phyloP scores from a whole-genome alignment of 2,888 invertebrate genomes.

The Hermodice carunculata region DNA sequence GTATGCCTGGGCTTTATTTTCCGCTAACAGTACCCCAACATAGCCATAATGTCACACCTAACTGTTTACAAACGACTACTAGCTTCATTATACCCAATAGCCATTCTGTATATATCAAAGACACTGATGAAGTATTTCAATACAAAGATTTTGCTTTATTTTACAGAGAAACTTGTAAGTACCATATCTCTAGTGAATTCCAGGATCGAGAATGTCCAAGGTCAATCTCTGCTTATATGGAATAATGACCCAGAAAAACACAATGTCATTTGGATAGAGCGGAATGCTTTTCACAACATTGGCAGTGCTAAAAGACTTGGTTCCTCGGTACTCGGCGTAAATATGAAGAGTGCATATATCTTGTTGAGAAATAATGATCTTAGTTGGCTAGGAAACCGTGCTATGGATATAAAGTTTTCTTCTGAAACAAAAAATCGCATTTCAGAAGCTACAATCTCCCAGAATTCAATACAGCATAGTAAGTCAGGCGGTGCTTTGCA shows the following conservation, averaged over 20 bases:
- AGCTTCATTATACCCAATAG: too few relatives aligned
- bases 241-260: conserved; percentile 9
- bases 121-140: too few relatives aligned
- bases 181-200: background rate
- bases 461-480: background rate
- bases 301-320: too few relatives aligned
- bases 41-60: too few relatives aligned
- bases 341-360: conserved; percentile 11
- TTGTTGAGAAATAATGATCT: conserved; percentile 4
- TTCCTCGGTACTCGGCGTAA: background rate
- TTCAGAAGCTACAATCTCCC: conserved; percentile 1
- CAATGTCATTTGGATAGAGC: conserved; percentile 12
- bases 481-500: background rate
- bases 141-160: too few relatives aligned
- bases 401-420: background rate
- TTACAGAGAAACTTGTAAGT: conserved; percentile 13
- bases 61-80: too few relatives aligned
- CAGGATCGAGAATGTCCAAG: background rate
- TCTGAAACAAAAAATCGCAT: background rate
- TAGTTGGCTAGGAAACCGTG: background rate
- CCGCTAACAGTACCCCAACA: too few relatives aligned
- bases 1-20: too few relatives aligned
- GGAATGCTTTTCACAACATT: background rate
- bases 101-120: too few relatives aligned
- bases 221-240: background rate